Base-by-base conservation (phyloP, 2,113 vertebrate genomes). In the Athene cunicularia region DNA sequence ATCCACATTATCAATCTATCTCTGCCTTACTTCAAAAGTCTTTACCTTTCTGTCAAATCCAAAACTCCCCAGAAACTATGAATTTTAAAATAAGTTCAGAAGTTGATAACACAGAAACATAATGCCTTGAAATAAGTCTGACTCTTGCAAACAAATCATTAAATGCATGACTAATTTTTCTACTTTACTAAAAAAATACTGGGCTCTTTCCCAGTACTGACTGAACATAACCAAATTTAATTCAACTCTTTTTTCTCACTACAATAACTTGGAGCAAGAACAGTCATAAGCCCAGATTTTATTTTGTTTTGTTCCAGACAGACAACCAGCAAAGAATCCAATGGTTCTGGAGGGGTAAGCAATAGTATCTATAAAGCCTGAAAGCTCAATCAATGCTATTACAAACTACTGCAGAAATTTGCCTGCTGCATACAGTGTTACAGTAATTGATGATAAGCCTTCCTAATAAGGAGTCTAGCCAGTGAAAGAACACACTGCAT, bases 201-300 rank as follows among this genome's bases (percentile, higher is more conserved):
- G 89, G 95, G 86, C 35, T 96, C 52, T 89, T 95, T 89, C 91
- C 96, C 86, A 95, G 86, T 33, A 13, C 70, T 79, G 90, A 74
- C 85, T 67, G 86, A 95, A 89, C 85, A 91, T 33, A 32, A 93
- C n/a, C 66, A 95, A 95, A 56, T 90, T 88, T 85, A 95, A 83
- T 90, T 82, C 62, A 82, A 67, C 20, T 77, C 72, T 79, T 86
- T 77, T 71, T 82, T 35, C 67, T 88, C 55, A 50, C 74, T 93
- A 92, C 80, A 97, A 96, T 89, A 93, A 90, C 93, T 87, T 95
- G 88, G 89, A 97, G 41, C 33, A 93, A 76, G 86, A 95, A 91
- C 80, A 92, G 81, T 94, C 63, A 74, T 20, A 91, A 72, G 32
- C 33, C 32, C 39, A 70, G 73, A 56, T 92, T 95, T 92, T 90